Conservation (phyloP, 2,113 vertebrate genomes). For the Atlantisia rogersi region DNA sequence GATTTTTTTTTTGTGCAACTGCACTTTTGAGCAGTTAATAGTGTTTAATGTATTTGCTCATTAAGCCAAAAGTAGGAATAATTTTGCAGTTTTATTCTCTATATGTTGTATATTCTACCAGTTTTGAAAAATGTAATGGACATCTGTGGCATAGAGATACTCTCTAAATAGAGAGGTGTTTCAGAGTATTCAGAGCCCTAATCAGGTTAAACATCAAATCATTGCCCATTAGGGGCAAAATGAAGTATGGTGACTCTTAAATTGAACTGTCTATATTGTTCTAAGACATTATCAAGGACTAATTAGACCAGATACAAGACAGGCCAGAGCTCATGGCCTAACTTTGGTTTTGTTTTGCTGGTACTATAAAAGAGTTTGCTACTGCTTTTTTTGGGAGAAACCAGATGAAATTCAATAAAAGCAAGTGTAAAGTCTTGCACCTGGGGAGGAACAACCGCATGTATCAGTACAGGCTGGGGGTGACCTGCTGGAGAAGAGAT, state of each 20-base stretch:
- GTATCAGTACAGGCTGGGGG: no score
- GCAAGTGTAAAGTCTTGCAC: no score
- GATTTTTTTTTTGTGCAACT: not conserved
- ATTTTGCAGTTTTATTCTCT: not conserved
- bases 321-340: not conserved
- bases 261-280: not conserved
- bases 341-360: not conserved
- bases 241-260: not conserved
- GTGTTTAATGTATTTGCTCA: not conserved
- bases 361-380: not conserved
- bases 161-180: not conserved
- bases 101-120: not conserved
- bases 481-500: no score
- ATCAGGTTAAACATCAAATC: not conserved
- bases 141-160: not conserved
- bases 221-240: not conserved
- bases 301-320: not conserved
- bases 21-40: not conserved
- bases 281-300: not conserved
- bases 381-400: not conserved
- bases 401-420: no score
- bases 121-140: not conserved
- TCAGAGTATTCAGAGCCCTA: not conserved
- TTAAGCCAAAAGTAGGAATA: not conserved
- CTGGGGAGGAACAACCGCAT: no score